Evolutionary conservation across 2,113 vertebrate species (phyloP), one percentile per base, ranked within the genome.

Genomic region (Oryzias curvinotus): DNA sequence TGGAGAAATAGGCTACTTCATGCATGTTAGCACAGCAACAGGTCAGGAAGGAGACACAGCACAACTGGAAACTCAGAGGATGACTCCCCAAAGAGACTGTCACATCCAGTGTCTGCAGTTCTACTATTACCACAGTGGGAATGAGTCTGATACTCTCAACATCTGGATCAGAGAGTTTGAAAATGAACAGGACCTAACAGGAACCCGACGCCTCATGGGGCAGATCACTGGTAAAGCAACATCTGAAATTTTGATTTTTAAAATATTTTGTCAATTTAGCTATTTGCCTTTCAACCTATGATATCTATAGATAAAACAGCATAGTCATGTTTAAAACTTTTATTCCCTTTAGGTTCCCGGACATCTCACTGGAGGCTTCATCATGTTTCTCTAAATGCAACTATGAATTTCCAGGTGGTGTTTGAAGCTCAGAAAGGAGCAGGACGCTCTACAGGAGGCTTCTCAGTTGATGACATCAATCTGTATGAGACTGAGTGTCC

Each of bases 391-490:
- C 43, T 83, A 80, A 75, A 83, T 0, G 75, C 80, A 51, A 76
- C 68, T 0, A 88, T 43, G 18, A 89, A 89, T 77, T 96, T 95
- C 77, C 82, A 90, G 51, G 86, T 95, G 57, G 78, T 89, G 47
- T 95, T 94, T 82, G 79, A 91, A 90, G 93, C 90, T 0, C 4
- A 64, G 52, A 93, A 74, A 89, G 91, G 93, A 63, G 21, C 21
- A 23, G 90, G 77, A 5, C 28, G 2, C 5, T 93, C 94, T 7
- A 16, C 14, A 0, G 95, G 94, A n/a, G 93, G 95, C 21, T 88
- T 95, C 57, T 95, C 95, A 12, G 80, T 95, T 15, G 95, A 96
- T 1, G 94, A 96, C 71, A 92, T 96, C 77, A 96, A 93, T 75
- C 86, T 95, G 36, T 94, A 94, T 0, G 94, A 95, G 85, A 49